Percentiles rank a stretch among this genome's conserved stretches.
Evolutionary conservation across 2,797 vertebrate genomes (phyloP).

Genomic region (Pseudochirops corinnae): DNA sequence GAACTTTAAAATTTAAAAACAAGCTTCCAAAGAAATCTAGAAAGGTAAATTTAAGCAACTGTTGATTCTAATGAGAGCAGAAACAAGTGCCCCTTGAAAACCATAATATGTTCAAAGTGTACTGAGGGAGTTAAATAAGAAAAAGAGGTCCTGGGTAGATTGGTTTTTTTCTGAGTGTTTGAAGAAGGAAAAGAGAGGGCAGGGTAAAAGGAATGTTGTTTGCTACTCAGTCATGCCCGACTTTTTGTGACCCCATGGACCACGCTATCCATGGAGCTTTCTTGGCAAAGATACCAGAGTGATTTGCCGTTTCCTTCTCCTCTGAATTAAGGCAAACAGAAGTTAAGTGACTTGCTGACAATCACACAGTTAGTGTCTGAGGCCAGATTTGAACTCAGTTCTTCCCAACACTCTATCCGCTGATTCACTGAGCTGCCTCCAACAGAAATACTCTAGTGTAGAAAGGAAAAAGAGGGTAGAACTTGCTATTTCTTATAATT

Average conservation of each 20-base stretch:
- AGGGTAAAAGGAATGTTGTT: not conserved
- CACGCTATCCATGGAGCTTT: not conserved
- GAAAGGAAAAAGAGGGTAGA: not conserved
- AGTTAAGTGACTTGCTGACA: not conserved
- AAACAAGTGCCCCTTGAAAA: not conserved
- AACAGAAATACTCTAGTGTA: not conserved
- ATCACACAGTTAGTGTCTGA: not conserved
- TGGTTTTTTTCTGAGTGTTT: not conserved
- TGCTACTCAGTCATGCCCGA: not conserved
- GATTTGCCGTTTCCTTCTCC: not conserved
- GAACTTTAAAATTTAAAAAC: not conserved
- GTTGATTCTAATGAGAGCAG: not conserved
- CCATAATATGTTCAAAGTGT: not conserved
- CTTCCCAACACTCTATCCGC: not conserved
- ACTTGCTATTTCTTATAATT: too few species aligned
- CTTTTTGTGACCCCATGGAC: not conserved
- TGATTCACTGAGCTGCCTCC: not conserved
- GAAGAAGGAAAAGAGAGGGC: not conserved
- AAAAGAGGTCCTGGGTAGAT: not conserved
- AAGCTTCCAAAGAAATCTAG: not conserved
- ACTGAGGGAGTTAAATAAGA: not conserved
- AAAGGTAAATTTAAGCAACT: not conserved
- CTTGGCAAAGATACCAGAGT: not conserved
- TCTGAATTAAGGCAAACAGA: not conserved
- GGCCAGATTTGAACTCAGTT: not conserved